Percentiles rank a stretch among this genome's conserved stretches.
Evolutionary conservation across 30 jellyfish, hydroid and myxozoan genomes (phyloP).

Genomic region (Turritopsis rubra): DNA sequence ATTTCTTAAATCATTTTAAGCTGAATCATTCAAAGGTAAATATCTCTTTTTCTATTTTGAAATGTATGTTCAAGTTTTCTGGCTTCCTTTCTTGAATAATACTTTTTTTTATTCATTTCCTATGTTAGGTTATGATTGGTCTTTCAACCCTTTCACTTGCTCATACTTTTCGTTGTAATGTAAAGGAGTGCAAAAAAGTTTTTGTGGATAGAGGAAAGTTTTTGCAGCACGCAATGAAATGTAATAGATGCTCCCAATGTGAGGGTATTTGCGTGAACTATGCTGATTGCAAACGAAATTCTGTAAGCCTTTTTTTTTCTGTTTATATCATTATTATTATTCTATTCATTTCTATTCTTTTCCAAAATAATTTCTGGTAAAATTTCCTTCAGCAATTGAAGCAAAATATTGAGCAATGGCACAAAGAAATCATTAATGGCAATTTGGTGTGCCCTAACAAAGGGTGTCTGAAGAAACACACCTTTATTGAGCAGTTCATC

Average conservation of each 20-base stretch:
- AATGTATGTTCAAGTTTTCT: too few relatives aligned
- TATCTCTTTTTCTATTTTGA: background rate
- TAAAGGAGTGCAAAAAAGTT: background rate
- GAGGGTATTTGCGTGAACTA: too few relatives aligned
- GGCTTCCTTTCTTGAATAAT: background rate
- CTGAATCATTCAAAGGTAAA: background rate
- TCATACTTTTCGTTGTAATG: background rate
- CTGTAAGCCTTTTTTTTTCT: background rate
- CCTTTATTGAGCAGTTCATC: conserved; percentile 11
- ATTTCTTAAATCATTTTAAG: background rate
- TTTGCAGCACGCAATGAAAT: conserved; percentile 7
- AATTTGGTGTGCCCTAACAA: conserved; percentile 25
- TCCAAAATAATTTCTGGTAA: background rate
- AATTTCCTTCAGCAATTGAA: background rate
- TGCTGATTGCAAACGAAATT: too few relatives aligned
- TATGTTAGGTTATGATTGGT: background rate
- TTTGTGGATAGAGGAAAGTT: conserved; percentile 16
- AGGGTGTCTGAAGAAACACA: conserved; percentile 7
- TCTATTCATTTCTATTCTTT: too few relatives aligned
- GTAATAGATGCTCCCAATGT: background rate
- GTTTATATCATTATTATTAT: background rate
- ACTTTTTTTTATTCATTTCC: background rate
- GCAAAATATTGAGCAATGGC: conserved; percentile 21
- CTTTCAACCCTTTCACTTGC: background rate
- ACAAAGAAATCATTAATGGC: conserved; percentile 15